Base-by-base conservation (phyloP, 1,140 invertebrate species). In the Streblospio benedicti region DNA sequence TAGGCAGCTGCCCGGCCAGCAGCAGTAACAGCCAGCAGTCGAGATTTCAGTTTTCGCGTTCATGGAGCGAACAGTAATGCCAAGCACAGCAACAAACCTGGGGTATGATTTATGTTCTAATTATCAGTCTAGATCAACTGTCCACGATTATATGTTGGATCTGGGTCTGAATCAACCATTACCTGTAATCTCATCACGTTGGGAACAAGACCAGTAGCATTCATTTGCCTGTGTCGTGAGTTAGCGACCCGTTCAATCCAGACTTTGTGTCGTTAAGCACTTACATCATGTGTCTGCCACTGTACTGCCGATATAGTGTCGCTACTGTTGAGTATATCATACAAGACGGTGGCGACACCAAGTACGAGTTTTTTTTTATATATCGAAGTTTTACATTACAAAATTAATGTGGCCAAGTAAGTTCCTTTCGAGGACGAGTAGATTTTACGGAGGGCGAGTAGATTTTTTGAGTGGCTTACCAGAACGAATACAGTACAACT, bases 31-130 rank as follows among this genome's bases (percentile, higher is more conserved):
- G 20, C 45, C 6, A 9, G 6, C 6, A 49, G 27, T 20, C 35
- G 68, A 59, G 57, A 69, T 31, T 69, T 71, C 35, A 63, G 65
- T 54, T 73, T 73, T 65, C 60, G 65, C 27, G 63, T 73, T 30
- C 64, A 71, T 60, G 70, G 71, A 18, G 57, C 62, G 53, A 73
- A 69, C 43, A 66, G 63, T 30, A 67, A 67, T 60, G 61, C 70
- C 6, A 71, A 68, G 59, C 4, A 67, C 65, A 31, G 63, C 54
- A 45, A 57, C 63, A n/a, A 51, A 43, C 9, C 52, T 61, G 56
- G 63, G 56, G 47, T 54, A 18, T 16, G 20, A 31, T 9, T 4
- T 20, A 50, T 6, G 5, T 9, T 28, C 2, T 0, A 2, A n/a
- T 43, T 9, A 27, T 55, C 32, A 27, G 18, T 51, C 28, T 35